Percentiles rank a stretch among this genome's conserved stretches.
phyloP scores from a whole-genome alignment of 2,113 vertebrate genomes.

The Chamaea fasciata region DNA sequence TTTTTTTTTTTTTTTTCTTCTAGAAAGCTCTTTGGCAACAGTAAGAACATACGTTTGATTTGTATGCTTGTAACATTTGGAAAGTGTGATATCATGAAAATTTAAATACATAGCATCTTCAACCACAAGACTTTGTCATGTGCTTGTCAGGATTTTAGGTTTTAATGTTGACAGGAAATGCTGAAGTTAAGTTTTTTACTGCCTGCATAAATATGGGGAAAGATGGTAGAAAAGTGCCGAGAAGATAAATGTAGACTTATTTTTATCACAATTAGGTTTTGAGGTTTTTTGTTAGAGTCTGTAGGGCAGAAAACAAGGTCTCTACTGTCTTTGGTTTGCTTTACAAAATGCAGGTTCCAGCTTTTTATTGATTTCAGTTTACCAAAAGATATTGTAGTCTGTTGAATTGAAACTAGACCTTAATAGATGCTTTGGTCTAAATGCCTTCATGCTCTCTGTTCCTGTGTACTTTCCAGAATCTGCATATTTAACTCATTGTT shows the following conservation, averaged over 20 bases:
- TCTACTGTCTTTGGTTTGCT: background rate
- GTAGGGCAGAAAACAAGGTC: background rate
- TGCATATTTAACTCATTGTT: background rate
- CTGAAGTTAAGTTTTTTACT: constrained; percentile 25
- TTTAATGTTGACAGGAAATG: constrained; percentile 43
- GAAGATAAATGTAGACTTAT: background rate
- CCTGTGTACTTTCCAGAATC: background rate
- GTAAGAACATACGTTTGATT: constrained; percentile 9
- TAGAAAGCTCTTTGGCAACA: constrained; percentile 16
- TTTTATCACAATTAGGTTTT: background rate
- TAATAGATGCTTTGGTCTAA: background rate
- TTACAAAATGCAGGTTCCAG: background rate
- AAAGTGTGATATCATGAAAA: constrained; percentile 49
- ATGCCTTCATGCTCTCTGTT: background rate
- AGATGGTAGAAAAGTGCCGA: background rate
- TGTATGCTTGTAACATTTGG: constrained; percentile 50
- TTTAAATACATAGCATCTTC: constrained; percentile 48
- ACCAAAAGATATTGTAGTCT: background rate
- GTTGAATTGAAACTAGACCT: background rate
- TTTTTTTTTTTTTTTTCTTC: background rate
- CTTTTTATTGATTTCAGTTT: background rate
- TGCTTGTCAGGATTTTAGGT: constrained; percentile 38
- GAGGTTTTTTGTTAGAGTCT: background rate
- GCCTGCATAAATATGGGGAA: constrained; percentile 28
- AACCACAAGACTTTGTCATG: constrained; percentile 38